Conservation (phyloP, 2,797 vertebrate species). For the Tinamus major region DNA sequence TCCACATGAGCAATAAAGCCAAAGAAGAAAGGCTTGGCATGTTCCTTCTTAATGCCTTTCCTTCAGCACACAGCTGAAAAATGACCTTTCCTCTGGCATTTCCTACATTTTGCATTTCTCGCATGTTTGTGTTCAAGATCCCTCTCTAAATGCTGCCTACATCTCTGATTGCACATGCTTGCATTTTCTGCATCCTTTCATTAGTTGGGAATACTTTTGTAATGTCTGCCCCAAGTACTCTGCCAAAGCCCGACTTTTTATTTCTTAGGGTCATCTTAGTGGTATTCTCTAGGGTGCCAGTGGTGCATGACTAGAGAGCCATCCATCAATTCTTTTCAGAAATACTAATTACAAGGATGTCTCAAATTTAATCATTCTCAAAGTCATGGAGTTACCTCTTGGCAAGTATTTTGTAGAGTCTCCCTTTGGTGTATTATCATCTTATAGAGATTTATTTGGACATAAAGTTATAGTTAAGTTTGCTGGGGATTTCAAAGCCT, state of each 20-base stretch:
- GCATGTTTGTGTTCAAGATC: not conserved
- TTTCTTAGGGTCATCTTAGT: not conserved
- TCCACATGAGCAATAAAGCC: not conserved
- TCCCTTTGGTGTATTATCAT: not conserved
- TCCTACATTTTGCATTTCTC: conserved; percentile 12
- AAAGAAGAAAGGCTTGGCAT: not conserved
- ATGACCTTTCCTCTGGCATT: not conserved
- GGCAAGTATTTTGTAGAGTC: not conserved
- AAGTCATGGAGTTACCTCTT: not conserved
- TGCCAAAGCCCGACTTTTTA: not conserved
- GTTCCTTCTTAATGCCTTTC: not conserved
- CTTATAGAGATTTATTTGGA: not conserved
- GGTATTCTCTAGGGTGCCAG: not conserved
- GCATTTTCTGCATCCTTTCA: not conserved
- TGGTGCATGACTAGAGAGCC: not conserved
- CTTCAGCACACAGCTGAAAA: not conserved
- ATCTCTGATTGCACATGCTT: not conserved
- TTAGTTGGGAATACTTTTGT: not conserved
- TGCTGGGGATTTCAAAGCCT: not conserved
- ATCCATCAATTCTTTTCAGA: not conserved
- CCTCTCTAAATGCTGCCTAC: not conserved
- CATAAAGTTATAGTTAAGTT: not conserved
- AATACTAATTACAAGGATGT: not conserved
- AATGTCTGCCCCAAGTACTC: not conserved
- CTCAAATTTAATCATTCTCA: not conserved